A percentile compares a stretch with the other conserved stretches of the same genome.
phyloP scores from a whole-genome alignment of 1,140 invertebrate species.

The Dinoponera quadriceps region DNA sequence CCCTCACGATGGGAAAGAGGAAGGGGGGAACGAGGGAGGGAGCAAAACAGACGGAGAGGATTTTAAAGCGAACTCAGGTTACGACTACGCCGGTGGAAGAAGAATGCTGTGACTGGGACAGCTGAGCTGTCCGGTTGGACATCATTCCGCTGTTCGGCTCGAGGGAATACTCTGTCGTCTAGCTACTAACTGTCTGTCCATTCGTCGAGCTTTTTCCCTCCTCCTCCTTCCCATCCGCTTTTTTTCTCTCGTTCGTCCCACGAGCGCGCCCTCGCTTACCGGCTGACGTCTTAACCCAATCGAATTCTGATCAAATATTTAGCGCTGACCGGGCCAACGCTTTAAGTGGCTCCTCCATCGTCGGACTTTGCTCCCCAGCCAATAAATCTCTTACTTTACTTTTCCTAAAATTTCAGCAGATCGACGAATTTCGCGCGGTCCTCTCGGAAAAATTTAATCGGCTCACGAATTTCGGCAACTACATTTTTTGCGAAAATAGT shows the following conservation, averaged over 20 bases:
- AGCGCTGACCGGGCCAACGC: conserved; percentile 75
- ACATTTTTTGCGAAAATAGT: not conserved
- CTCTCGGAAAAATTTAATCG: not conserved
- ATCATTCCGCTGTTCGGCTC: conserved; percentile 77
- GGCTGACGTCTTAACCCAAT: conserved; percentile 81
- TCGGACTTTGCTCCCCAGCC: conserved; percentile 58
- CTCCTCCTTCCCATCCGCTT: conserved; percentile 36
- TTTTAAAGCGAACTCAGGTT: conserved; percentile 77
- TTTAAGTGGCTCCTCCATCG: conserved; percentile 75
- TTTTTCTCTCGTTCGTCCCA: conserved; percentile 49
- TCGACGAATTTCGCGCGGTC: conserved; percentile 5
- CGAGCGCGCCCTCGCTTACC: conserved; percentile 68
- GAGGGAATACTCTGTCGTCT: conserved; percentile 79
- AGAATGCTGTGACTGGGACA: conserved; percentile 77
- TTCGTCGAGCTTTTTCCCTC: conserved; percentile 70
- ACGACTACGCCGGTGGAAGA: conserved; percentile 29
- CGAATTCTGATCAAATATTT: conserved; percentile 84
- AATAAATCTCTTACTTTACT: conserved; percentile 53
- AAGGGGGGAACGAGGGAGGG: conserved; percentile 30
- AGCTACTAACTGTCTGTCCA: conserved; percentile 75
- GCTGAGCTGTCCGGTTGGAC: conserved; percentile 82
- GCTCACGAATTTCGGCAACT: not conserved
- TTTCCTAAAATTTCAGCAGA: conserved; percentile 35
- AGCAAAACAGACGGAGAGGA: conserved; percentile 53
- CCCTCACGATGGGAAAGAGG: not conserved